Evolutionary conservation across 1,140 invertebrate species (phyloP), one percentile per base, ranked within the genome.

Genomic region (Drosophila ogumai): DNA sequence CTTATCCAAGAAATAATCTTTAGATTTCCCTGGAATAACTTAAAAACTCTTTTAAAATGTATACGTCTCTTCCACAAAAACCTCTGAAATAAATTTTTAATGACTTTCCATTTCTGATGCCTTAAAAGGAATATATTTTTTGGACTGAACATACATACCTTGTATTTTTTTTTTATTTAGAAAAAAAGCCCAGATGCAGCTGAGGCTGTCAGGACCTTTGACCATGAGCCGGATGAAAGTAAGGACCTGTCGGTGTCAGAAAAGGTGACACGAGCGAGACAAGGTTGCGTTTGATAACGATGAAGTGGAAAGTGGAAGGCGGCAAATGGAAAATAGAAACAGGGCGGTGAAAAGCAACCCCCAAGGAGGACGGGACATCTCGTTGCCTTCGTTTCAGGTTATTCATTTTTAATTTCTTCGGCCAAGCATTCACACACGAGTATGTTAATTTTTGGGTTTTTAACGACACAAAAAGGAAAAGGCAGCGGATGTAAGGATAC

Each of bases 391-490:
- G 55, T 73, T 90, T 76, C 57, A 65, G 84, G 66, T 81, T 79
- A 85, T 90, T 82, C 58, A 78, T 78, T 87, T 82, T 78, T 72
- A 86, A 90, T 80, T 90, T 69, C 61, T 85, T 49, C 56, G 9
- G 54, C n/a, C 56, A 19, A 38, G 47, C 38, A 36, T 75, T 90
- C 82, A 85, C 77, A 74, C 74, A 81, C 76, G 64, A 81, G 81
- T 85, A 88, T 88, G 84, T 90, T 84, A 88, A 88, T 88, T 90
- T 84, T 55, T 12, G 40, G 49, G 59, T 71, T 71, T 82, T 81
- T 79, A 79, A 79, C 50, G 75, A 52, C 64, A 50, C 17, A 32
- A 17, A 32, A 17, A 17, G 54, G 47, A 38, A 38, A 28, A 28
- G 22, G 22, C 22, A 22, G 22, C 2, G 41, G 54, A 22, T 43